Base-by-base conservation (phyloP, 2,113 vertebrate species). In the Cinclus cinclus region DNA sequence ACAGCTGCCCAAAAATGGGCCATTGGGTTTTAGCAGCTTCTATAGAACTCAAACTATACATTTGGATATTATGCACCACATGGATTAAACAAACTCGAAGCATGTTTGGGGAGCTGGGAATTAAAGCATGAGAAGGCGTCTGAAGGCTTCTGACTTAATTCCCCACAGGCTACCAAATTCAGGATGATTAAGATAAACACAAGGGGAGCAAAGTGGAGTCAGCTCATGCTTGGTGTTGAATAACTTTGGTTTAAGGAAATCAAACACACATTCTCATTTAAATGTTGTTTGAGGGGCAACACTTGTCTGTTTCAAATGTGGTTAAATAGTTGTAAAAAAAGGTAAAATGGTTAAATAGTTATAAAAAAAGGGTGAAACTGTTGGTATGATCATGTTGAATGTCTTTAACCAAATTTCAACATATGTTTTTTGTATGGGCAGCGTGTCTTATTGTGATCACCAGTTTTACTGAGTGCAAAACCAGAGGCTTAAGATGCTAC, bases 231-330 rank as follows among this genome's bases (percentile, higher is more conserved):
- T 88, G 58, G 71, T 10, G 19, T 89, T 78, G 60, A 78, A 81
- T 95, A 88, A 88, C 69, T 96, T 81, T 7, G 76, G 69, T 74
- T 95, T 89, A 78, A 84, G 80, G 73, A 93, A 93, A 92, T 95
- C 75, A 91, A 90, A 86, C 14, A 14, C 89, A 95, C 71, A 14
- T 89, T 95, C 90, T 79, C 24, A 80, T 79, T 86, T 73, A 53
- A 73, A 70, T 77, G 71, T 78, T 73, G 63, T 67, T 70, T 65
- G 76, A 70, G 50, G 55, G 50, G 55, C 52, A 68, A 2, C 0
- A 3, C 77, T 89, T 0, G 7, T 67, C 71, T 73, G 46, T 87
- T 75, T 92, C 47, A 84, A 76, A 88, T 55, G 68, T 23, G 60
- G 71, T 93, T 81, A 90, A 77, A 52, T 24, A 53, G 20, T 39